Evolutionary conservation across 1,140 invertebrate species (phyloP), one percentile per base, ranked within the genome.

Genomic region (Cepaea nemoralis): DNA sequence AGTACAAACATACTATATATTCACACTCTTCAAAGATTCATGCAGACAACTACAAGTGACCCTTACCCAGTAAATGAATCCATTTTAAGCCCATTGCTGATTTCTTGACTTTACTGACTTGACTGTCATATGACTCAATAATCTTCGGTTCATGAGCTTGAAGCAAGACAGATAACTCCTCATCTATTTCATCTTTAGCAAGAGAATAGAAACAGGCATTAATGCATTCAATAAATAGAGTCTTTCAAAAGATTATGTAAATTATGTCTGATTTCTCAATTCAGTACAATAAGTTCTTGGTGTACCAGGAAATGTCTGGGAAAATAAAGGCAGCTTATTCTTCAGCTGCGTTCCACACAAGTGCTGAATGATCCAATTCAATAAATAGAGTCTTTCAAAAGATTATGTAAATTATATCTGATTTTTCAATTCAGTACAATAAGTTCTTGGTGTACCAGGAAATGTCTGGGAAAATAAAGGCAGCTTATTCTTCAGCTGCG

Each of bases 31-130:
- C 16, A 55, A 55, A 16, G n/a, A 55, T 16, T n/a, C 16, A n/a
- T 55, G 50, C 50, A 55, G n/a, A 16, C 50, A 16, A 55, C n/a
- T 55, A n/a, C n/a, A 55, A n/a, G n/a, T n/a, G n/a, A 71, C n/a
- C 3, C 37, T 8, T 82, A 91, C 90, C 90, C 66, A 91, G 81
- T 48, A 90, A 82, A 77, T 90, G 90, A 70, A 89, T 89, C 90
- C 89, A 90, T 55, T 86, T 87, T 33, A 91, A 81, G 37, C 88
- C 88, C 24, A 80, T 83, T 1, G 89, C 86, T 19, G 83, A 85
- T 8, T 81, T 82, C 39, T 85, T 86, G 14, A 86, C 83, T 70
- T 87, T 88, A 45, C 84, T 82, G 22, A 91, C 66, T 77, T 90
- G 85, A 76, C 90, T 89, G 1, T 89, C 88, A 83, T 91, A 91